Percentiles rank a stretch among this genome's conserved stretches.
Conservation (phyloP, 2,797 vertebrate species). For the Brachyalestes nurse region DNA sequence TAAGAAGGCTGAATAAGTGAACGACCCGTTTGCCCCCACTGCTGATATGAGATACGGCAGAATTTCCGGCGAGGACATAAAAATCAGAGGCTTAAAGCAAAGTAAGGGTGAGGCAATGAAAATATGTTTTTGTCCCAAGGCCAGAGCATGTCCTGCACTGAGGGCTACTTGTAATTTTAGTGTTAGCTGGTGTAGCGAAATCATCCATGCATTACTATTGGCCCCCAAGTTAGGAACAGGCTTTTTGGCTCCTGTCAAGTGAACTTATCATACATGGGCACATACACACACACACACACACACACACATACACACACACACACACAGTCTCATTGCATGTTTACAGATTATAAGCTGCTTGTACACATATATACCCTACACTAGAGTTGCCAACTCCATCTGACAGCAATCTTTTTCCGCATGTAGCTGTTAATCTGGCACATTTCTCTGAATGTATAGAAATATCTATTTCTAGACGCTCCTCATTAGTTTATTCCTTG, state of each 20-base stretch:
- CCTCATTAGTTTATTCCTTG: not conserved
- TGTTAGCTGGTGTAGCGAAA: constrained; percentile 78
- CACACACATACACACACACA: constrained; percentile 40
- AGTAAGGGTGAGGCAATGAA: constrained; percentile 69
- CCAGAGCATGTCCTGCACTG: constrained; percentile 69
- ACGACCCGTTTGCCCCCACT: constrained; percentile 57
- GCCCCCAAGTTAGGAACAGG: constrained; percentile 76
- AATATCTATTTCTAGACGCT: not conserved
- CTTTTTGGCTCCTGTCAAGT: constrained; percentile 81
- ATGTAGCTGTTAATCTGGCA: not conserved
- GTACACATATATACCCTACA: not conserved
- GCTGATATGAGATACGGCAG: constrained; percentile 66
- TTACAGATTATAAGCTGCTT: constrained; percentile 21
- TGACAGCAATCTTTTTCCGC: not conserved
- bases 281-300: constrained; percentile 36
- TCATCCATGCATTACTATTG: constrained; percentile 84
- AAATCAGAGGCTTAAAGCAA: constrained; percentile 69
- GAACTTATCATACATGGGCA: constrained; percentile 70
- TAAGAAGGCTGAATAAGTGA: constrained; percentile 69
- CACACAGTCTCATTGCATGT: constrained; percentile 30
- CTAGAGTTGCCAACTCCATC: not conserved
- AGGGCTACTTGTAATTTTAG: constrained; percentile 77
- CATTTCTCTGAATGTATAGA: not conserved
- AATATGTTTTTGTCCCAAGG: constrained; percentile 72
- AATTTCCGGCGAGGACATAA: constrained; percentile 70